Conservation (phyloP, 2,888 invertebrate species). For the Diplolepis rosae region DNA sequence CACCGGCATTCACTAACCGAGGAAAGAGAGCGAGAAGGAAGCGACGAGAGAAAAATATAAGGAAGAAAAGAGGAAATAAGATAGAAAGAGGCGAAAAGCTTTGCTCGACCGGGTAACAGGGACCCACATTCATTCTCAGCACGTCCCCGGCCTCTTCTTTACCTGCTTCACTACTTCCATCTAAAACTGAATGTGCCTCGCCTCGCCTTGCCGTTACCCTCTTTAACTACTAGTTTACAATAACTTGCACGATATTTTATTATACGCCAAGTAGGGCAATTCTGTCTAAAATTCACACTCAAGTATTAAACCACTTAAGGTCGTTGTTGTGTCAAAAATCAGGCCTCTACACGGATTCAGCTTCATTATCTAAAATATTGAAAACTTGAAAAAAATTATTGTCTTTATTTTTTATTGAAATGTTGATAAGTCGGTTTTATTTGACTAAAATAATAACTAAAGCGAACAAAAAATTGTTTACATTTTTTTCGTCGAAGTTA, state of each 20-base stretch:
- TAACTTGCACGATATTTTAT: background rate
- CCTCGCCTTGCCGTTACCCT: background rate
- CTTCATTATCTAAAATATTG: no score
- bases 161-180: constrained; percentile 55
- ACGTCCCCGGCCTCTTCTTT: constrained; percentile 64
- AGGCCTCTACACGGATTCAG: no score
- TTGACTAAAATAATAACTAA: no score
- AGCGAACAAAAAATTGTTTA: no score
- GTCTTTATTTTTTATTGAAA: no score
- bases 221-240: background rate
- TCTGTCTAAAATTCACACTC: no score
- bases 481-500: no score
- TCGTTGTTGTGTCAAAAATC: no score
- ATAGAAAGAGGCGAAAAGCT: constrained; percentile 48
- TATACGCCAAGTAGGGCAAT: background rate
- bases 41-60: constrained; percentile 9
- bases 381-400: no score
- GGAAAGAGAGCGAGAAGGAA: constrained; percentile 29
- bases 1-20: constrained; percentile 41
- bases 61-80: constrained; percentile 4
- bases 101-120: constrained; percentile 58
- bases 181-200: background rate
- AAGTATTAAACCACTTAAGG: no score
- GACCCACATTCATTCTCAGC: constrained; percentile 65
- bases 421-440: no score